Conservation (phyloP, 2,888 invertebrate genomes). For the Metalampra italica region DNA sequence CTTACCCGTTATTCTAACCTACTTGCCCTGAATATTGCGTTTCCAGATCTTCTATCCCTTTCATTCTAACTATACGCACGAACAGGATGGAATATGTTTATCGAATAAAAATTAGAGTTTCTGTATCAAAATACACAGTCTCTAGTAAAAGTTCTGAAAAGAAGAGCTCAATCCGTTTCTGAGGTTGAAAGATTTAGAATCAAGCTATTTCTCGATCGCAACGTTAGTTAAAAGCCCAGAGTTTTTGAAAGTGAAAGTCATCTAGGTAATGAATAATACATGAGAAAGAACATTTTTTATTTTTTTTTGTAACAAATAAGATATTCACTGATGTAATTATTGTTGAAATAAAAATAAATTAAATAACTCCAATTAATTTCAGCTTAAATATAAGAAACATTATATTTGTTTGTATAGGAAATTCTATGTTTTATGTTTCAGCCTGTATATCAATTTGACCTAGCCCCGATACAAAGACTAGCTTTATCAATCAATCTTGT, state of each 20-base stretch:
- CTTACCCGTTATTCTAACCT: conserved; percentile 9
- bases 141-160: background rate
- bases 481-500: background rate
- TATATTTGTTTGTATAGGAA: no score
- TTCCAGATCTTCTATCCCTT: background rate
- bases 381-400: background rate
- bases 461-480: background rate
- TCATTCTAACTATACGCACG: background rate
- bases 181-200: background rate
- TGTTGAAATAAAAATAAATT: no score
- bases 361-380: no score
- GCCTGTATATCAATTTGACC: background rate
- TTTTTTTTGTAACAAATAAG: no score
- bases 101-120: background rate
- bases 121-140: background rate
- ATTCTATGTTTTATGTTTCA: no score
- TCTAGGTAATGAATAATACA: no score
- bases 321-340: no score
- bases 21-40: background rate
- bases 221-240: no score
- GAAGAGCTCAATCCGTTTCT: background rate
- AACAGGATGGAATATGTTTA: background rate
- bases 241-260: no score
- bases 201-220: no score
- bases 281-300: no score